Conservation (phyloP, 1,140 invertebrate species). For the Drosophila simulans region DNA sequence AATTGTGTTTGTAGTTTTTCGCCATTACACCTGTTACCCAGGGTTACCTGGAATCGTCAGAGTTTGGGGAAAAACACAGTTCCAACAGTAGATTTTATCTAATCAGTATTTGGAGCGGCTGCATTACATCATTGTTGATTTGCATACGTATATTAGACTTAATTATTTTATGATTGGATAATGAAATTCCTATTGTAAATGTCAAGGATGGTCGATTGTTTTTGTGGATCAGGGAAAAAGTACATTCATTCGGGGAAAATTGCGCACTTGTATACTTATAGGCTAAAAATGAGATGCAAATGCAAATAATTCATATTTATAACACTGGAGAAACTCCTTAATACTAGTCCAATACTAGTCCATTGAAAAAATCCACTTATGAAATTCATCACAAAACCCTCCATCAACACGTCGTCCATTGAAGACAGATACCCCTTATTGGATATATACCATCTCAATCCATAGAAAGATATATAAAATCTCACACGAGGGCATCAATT, state of each 20-base stretch:
- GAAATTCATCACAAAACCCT: background rate
- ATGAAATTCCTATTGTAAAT: conserved; percentile 45
- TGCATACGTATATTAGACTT: conserved; percentile 57
- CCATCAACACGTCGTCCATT: conserved; percentile 29
- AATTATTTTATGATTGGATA: conserved; percentile 59
- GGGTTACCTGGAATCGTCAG: conserved; percentile 25
- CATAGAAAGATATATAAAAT: conserved; percentile 9
- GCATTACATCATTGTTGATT: conserved; percentile 33
- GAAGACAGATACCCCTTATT: conserved; percentile 11
- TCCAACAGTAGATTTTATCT: conserved; percentile 48
- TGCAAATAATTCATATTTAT: background rate
- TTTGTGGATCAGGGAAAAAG: background rate
- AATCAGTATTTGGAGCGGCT: conserved; percentile 39
- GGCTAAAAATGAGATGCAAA: background rate
- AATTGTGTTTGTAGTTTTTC: background rate
- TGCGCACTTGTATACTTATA: no score
- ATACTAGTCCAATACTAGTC: background rate
- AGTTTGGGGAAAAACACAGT: conserved; percentile 8
- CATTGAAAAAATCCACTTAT: no score
- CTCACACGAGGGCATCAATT: conserved; percentile 15
- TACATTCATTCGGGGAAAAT: background rate
- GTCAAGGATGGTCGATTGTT: background rate
- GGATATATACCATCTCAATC: conserved; percentile 3
- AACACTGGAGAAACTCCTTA: no score
- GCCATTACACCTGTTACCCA: conserved; percentile 36